Conservation (phyloP, 2,797 vertebrate species). For the Nasua narica region DNA sequence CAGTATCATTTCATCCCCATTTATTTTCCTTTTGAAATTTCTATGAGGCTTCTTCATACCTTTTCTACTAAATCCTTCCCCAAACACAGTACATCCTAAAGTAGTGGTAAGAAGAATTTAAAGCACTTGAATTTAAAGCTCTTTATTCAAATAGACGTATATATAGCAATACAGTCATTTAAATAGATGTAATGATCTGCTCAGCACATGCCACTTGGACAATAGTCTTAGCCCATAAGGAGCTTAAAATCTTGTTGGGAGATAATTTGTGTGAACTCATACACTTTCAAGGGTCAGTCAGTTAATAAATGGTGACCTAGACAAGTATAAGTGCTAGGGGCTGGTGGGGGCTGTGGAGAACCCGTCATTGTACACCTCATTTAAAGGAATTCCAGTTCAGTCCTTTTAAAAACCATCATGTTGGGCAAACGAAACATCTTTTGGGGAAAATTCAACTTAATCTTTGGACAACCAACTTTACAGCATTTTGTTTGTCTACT, state of each 20-base stretch:
- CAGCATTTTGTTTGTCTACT: neutral
- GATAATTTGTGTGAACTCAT: neutral
- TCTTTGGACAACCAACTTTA: neutral
- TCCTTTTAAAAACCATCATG: neutral
- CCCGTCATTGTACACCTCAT: neutral
- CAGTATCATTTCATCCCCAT: constrained; percentile 26
- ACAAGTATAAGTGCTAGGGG: neutral
- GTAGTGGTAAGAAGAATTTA: constrained; percentile 5
- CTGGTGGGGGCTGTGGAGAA: neutral
- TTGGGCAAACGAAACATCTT: constrained; percentile 13
- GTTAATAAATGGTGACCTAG: neutral
- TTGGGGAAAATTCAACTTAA: neutral
- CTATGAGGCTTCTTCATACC: neutral
- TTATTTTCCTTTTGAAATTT: constrained; percentile 45
- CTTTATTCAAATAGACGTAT: constrained; percentile 17
- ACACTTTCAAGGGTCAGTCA: neutral
- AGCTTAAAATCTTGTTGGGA: constrained; percentile 36
- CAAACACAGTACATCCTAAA: neutral
- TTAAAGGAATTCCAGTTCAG: constrained; percentile 1
- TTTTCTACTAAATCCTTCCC: constrained; percentile 3
- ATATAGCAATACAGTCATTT: constrained; percentile 1
- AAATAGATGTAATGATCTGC: neutral
- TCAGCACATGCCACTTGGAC: neutral
- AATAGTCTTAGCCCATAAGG: neutral
- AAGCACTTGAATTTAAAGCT: neutral